Evolutionary conservation across 2,888 invertebrate species (phyloP), one percentile per base, ranked within the genome.

Genomic region (Pyrocoelia pectoralis): DNA sequence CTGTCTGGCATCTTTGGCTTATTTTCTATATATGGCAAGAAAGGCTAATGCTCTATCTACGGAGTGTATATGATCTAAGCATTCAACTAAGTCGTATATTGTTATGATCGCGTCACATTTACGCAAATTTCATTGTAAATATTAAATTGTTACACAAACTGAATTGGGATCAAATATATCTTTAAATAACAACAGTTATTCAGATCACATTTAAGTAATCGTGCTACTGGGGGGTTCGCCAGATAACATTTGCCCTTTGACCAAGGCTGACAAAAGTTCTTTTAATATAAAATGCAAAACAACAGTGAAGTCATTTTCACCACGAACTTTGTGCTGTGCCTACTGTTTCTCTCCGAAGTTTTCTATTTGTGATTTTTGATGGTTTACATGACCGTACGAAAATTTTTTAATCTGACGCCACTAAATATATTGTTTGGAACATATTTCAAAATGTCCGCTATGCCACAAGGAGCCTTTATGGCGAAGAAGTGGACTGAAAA

Each of bases 391-490:
- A 12, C 10, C 24, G 24, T 33, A 33, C 33, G n/a, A 12, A 53
- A 59, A 4, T 28, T 46, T 18, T 15, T 46, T 15, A 18, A 49
- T 5, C 24, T 49, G 12, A 12, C 49, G 17, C 19, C 3, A 6
- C 12, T 33, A 33, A 33, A 33, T 33, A 33, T 24, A 24, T 24
- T 24, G 24, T 24, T 24, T 6, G 4, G n/a, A 33, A 33, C 9
- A 8, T n/a, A n/a, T 8, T 3, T 3, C 33, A 52, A 52, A 9
- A 93, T 93, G 92, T 86, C 92, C 52, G 85, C 89, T n/a, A 85
- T 92, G 69, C 92, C 92, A 0, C 92, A 91, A 70, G 89, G 89
- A 38, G 89, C 88, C n/a, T 91, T 90, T 78, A 88, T 89, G 10
- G 88, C 88, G 9, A 84, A 85, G 67, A 91, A 91, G 79, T 85